These are phyloP conservation scores for Eulemur rufifrons DNA, from an alignment of 2,113 vertebrate genomes.

Conservation along the genomic window DNA sequence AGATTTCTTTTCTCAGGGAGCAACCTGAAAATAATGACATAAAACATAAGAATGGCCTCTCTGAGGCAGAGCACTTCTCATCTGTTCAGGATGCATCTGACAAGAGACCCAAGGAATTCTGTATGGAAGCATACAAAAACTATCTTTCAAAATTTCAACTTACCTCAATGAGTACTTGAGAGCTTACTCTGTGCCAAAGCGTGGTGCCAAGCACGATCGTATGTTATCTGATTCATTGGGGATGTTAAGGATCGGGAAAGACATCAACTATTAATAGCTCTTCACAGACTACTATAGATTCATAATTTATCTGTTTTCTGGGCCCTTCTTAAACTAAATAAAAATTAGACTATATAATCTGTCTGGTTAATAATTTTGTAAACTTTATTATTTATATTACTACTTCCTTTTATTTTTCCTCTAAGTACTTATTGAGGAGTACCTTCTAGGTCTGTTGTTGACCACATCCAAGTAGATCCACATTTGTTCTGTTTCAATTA, in stretches of 20 bases:
- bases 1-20: conserved; percentile 91
- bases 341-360: neutral
- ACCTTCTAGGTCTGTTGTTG: neutral
- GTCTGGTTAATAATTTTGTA: neutral
- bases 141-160: neutral
- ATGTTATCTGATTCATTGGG: neutral
- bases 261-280: neutral
- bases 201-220: neutral
- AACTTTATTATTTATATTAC: neutral
- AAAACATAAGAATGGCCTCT: conserved; percentile 19
- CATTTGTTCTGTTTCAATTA: conserved; percentile 30
- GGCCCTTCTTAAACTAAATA: neutral
- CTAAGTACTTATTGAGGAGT: neutral
- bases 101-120: neutral
- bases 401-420: neutral
- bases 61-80: neutral
- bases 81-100: neutral
- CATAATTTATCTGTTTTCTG: neutral
- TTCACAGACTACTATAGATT: neutral
- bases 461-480: neutral
- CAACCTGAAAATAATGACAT: conserved; percentile 85
- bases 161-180: neutral
- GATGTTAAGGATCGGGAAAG: neutral
- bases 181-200: neutral
- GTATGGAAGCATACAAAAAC: neutral